Evolutionary conservation across 1,140 invertebrate species (phyloP).

Genomic region (Procambarus clarkii): DNA sequence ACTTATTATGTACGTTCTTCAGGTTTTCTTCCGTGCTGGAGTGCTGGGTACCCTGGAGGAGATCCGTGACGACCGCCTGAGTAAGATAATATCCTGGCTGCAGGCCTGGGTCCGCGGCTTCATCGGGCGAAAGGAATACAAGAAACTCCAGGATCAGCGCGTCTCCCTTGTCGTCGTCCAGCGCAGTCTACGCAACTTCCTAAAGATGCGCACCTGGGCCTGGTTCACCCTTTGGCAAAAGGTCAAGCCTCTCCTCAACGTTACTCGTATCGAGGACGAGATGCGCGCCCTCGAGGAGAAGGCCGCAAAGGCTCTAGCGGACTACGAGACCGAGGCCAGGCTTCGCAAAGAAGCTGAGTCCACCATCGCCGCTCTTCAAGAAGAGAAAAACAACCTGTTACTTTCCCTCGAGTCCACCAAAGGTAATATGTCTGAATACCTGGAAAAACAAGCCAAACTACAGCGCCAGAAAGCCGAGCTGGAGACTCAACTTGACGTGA

Average conservation of each 20-base stretch:
- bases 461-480: constrained; percentile 97
- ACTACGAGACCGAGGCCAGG: constrained; percentile 95
- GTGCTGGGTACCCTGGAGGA: constrained; percentile 99
- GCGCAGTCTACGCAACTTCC: constrained; percentile 98
- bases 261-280: constrained; percentile 98
- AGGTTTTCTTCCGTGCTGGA: constrained; percentile 99
- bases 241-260: constrained; percentile 98
- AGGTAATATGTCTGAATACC: constrained; percentile 89
- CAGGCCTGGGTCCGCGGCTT: constrained; percentile 94
- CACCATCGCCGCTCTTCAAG: constrained; percentile 85
- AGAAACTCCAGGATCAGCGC: constrained; percentile 98
- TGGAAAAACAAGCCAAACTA: constrained; percentile 94
- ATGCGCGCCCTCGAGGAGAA: constrained; percentile 97
- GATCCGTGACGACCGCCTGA: constrained; percentile 98
- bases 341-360: constrained; percentile 96
- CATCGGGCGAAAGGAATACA: constrained; percentile 92
- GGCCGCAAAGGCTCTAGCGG: constrained; percentile 94
- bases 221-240: constrained; percentile 99
- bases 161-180: constrained; percentile 97
- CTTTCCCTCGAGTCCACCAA: constrained; percentile 92
- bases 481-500: constrained; percentile 94
- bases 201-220: constrained; percentile 98
- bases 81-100: constrained; percentile 98
- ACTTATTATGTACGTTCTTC: constrained; percentile 58
- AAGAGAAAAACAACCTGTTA: constrained; percentile 94